Percentiles rank a stretch among this genome's conserved stretches.
phyloP scores from a whole-genome alignment of 2,113 vertebrate genomes.

The Ictidomys tridecemlineatus region DNA sequence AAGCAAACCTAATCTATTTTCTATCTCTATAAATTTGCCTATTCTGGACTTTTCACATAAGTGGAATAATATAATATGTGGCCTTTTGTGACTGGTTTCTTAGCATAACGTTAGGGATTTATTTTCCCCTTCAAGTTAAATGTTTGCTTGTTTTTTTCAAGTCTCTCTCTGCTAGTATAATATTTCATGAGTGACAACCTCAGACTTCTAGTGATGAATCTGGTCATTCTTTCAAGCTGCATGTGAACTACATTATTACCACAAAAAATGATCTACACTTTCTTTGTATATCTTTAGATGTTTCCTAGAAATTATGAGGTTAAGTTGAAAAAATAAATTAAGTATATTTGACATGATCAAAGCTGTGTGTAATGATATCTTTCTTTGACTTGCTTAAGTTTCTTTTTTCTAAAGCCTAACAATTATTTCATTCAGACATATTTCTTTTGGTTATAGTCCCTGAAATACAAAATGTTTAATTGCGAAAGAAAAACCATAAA shows the following conservation, averaged over 20 bases:
- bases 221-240: not conserved
- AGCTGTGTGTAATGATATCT: not conserved
- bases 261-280: not conserved
- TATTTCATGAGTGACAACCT: conserved; percentile 30
- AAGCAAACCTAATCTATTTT: not conserved
- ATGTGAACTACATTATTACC: not conserved
- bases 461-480: conserved; percentile 45
- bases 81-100: not conserved
- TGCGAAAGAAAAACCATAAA: not conserved
- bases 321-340: conserved; percentile 38
- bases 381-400: not conserved
- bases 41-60: not conserved
- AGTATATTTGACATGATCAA: conserved; percentile 49
- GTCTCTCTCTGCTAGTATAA: not conserved
- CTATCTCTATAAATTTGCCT: not conserved
- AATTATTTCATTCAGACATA: conserved; percentile 29
- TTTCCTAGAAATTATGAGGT: conserved; percentile 35
- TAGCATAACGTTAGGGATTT: not conserved
- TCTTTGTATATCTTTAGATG: not conserved
- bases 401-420: not conserved
- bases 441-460: conserved; percentile 10
- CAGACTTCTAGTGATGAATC: not conserved
- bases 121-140: not conserved
- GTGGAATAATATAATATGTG: not conserved
- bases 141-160: not conserved